A percentile compares a stretch with the other conserved stretches of the same genome.
Conservation (phyloP, 2,797 vertebrate genomes). For the Liparis tanakae region DNA sequence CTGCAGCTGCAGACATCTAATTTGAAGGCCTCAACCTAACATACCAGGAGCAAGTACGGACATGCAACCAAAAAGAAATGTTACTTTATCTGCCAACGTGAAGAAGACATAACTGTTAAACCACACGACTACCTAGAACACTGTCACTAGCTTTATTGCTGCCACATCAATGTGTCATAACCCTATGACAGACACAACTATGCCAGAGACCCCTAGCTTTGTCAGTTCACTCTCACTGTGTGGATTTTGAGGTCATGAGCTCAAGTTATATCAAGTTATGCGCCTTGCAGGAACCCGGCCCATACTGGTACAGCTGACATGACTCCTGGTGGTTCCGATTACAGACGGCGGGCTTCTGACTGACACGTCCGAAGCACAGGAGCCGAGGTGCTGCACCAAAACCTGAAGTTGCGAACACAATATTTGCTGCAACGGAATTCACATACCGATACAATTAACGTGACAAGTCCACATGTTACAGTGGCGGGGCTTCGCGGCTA, state of each 20-base stretch:
- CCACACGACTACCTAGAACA: neutral
- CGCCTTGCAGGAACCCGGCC: too few species aligned
- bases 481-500: conserved; percentile 28
- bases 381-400: neutral
- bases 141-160: neutral
- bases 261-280: neutral
- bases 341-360: neutral
- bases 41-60: conserved; percentile 55
- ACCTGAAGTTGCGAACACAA: neutral
- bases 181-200: neutral
- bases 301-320: neutral
- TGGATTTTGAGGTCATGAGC: neutral
- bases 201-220: neutral
- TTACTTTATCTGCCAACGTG: neutral
- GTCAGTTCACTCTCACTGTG: neutral
- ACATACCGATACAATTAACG: neutral
- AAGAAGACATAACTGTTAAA: neutral
- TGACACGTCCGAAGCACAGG: neutral
- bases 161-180: neutral
- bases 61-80: conserved; percentile 41
- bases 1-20: conserved; percentile 34
- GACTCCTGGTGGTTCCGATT: conserved; percentile 10
- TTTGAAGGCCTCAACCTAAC: conserved; percentile 32
- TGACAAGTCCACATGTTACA: neutral
- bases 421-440: too few species aligned